These are phyloP conservation scores for Papilio elwesi DNA, from an alignment of 2,888 invertebrate species.

Conservation along the genomic window DNA sequence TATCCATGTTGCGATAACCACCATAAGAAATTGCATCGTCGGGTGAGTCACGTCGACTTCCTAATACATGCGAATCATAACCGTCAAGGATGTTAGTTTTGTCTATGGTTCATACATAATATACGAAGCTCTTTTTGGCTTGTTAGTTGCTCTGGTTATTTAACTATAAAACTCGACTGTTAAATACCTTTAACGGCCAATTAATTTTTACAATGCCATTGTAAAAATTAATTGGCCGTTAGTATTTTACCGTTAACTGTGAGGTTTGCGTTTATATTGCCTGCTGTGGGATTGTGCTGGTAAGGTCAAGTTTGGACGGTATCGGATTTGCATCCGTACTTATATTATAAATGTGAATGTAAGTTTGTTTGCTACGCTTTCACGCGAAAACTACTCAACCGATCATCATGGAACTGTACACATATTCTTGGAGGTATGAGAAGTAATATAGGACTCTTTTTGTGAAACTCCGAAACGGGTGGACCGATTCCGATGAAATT, in stretches of 20 bases:
- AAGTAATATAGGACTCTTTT: too few relatives aligned
- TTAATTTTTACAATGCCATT: background rate
- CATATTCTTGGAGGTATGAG: too few relatives aligned
- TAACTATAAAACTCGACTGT: constrained; percentile 9
- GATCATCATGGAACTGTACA: too few relatives aligned
- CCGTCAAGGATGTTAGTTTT: background rate
- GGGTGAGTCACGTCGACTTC: background rate
- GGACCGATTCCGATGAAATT: too few relatives aligned
- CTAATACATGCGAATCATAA: background rate
- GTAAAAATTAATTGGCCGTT: constrained; percentile 4
- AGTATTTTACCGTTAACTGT: background rate
- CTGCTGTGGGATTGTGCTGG: too few relatives aligned
- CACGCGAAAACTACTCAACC: too few relatives aligned
- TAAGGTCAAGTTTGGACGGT: too few relatives aligned
- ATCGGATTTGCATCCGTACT: too few relatives aligned
- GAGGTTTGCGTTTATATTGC: too few relatives aligned
- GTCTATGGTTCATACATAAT: background rate
- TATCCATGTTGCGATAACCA: constrained; percentile 1
- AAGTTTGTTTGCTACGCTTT: too few relatives aligned
- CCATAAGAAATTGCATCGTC: constrained; percentile 8
- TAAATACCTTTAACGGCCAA: constrained; percentile 5
- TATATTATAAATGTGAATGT: too few relatives aligned
- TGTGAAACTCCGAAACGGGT: too few relatives aligned
- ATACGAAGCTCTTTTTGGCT: background rate
- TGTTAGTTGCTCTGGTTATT: background rate